Evolutionary conservation across 1,140 invertebrate genomes (phyloP).

Genomic region (Drosophila pandora): DNA sequence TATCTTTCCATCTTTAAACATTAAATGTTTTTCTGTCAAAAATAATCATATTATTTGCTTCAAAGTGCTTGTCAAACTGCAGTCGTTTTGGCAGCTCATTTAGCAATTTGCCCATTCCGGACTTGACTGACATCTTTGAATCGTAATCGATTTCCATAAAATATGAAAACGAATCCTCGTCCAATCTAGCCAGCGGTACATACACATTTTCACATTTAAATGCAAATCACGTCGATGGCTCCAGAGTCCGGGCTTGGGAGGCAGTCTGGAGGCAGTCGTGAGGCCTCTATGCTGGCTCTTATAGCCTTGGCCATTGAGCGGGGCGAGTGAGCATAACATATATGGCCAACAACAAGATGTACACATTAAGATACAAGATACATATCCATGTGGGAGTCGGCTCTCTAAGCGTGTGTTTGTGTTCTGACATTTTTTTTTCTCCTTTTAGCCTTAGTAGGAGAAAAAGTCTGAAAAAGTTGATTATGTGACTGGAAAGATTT

Average conservation of each 20-base stretch:
- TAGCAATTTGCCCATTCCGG: slow-evolving; percentile 57
- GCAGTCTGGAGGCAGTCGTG: too few species aligned
- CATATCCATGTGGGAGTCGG: slow-evolving; percentile 51
- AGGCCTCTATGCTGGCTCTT: neutral
- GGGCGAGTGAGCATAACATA: slow-evolving; percentile 27
- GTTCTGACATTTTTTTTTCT: slow-evolving; percentile 22
- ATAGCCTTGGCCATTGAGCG: slow-evolving; percentile 60
- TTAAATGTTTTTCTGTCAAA: neutral
- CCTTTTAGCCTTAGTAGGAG: slow-evolving; percentile 1
- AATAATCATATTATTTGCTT: neutral
- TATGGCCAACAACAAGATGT: slow-evolving; percentile 45
- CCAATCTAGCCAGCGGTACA: slow-evolving; percentile 6
- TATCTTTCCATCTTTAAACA: too few species aligned
- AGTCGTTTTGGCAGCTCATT: slow-evolving; percentile 73
- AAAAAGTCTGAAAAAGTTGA: slow-evolving; percentile 25
- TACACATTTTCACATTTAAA: slow-evolving; percentile 64
- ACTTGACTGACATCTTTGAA: slow-evolving; percentile 26
- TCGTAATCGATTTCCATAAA: slow-evolving; percentile 51
- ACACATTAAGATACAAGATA: slow-evolving; percentile 66
- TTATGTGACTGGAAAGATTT: slow-evolving; percentile 54
- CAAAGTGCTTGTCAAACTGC: slow-evolving; percentile 46
- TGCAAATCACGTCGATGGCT: slow-evolving; percentile 69
- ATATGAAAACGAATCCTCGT: slow-evolving; percentile 45
- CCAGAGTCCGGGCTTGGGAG: neutral
- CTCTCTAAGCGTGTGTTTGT: slow-evolving; percentile 12